These are phyloP conservation scores for Hypomecis punctinalis DNA, from an alignment of 2,888 invertebrate genomes.

Conservation along the genomic window DNA sequence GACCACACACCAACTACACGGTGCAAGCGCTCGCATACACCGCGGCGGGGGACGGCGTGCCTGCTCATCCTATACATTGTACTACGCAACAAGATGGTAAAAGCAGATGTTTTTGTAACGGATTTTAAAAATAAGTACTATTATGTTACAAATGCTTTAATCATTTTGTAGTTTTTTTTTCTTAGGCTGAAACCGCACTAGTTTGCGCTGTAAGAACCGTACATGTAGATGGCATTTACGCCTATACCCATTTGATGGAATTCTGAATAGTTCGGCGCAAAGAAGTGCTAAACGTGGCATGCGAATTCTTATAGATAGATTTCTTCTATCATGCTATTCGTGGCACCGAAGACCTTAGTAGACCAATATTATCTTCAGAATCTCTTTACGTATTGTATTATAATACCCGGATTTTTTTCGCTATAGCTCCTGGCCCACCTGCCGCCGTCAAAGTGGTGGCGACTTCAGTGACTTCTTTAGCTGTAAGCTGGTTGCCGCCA, in stretches of 20 bases:
- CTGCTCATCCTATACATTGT: constrained; percentile 91
- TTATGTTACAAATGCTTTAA: background rate
- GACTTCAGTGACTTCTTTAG: constrained; percentile 91
- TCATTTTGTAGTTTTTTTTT: background rate
- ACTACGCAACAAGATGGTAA: constrained; percentile 94
- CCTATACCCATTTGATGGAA: no score
- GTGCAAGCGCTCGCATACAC: constrained; percentile 94
- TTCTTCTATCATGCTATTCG: no score
- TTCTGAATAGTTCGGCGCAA: no score
- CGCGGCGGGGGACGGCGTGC: constrained; percentile 92
- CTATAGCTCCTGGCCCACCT: constrained; percentile 92
- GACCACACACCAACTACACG: constrained; percentile 95
- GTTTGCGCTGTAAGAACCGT: no score
- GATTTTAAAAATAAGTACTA: background rate
- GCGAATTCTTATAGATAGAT: no score
- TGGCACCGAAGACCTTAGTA: no score
- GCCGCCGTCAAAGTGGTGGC: constrained; percentile 93
- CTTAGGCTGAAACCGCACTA: no score
- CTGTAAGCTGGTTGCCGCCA: constrained; percentile 94
- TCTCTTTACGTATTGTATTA: no score
- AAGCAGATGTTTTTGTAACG: constrained; percentile 29
- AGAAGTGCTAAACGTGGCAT: no score
- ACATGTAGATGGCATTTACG: no score
- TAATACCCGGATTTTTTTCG: background rate
- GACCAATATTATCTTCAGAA: no score